Base-by-base conservation (phyloP, 1,140 invertebrate genomes). In the Apis florea region DNA sequence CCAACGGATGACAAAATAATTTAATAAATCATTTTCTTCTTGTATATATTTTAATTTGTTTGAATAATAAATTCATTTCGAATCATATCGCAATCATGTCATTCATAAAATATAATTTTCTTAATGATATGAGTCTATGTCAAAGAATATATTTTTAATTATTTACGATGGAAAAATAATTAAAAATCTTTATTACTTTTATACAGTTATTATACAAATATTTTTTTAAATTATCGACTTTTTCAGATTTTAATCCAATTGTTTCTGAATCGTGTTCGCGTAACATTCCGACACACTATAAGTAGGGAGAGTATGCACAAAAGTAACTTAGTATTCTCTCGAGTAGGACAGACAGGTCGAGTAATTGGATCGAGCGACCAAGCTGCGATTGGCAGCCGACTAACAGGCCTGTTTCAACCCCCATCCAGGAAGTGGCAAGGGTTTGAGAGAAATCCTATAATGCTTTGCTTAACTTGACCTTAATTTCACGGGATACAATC, bases 391-490 rank as follows among this genome's bases (percentile, higher is more conserved):
- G 80, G 80, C 80, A 82, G 80, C 31, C 80, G 64, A 49, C 66
- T 82, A 82, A 77, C 74, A 54, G 80, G 67, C 64, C 80, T 54
- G 80, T 77, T 82, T 82, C 63, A 82, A 76, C 80, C 80, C 74
- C 47, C 74, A 69, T 61, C 64, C 74, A 82, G 80, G 74, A 82
- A 82, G 74, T 63, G 80, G 80, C 66, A 77, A 82, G 74, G 66
- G 74, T 56, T 82, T 49, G 58, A 51, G 59, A 63, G 59, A 63
- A 40, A 75, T 70, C 66, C 74, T 82, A 66, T 80, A 64, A 68
- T 58, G 79, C 56, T 76, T 53, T 76, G 56, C 80, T 82, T 77
- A 82, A 82, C 73, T 82, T 82, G 80, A 82, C 80, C 80, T 69
- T 82, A 82, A 82, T 82, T 77, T 63, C 80, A 59, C 31, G 66